Evolutionary conservation across 1,140 invertebrate genomes (phyloP).

Genomic region (Sminthurides bifidus): DNA sequence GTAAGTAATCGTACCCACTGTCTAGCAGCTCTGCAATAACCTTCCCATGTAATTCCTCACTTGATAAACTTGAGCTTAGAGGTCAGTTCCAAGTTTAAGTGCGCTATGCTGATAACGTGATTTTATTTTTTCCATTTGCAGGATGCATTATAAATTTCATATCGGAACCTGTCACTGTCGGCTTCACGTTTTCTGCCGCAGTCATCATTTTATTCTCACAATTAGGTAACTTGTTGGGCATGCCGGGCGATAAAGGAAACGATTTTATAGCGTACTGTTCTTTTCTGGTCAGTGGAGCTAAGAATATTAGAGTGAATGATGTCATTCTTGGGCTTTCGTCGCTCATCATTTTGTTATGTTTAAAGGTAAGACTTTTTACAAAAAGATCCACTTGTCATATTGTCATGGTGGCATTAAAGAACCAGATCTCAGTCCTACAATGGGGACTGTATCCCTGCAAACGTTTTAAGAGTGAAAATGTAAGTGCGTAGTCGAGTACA

Average conservation of each 20-base stretch:
- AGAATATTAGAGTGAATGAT: constrained; percentile 36
- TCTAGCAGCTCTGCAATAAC: too few species aligned
- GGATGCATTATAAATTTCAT: constrained; percentile 90
- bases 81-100: too few species aligned
- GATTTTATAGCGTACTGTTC: constrained; percentile 38
- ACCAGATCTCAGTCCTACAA: too few species aligned
- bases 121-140: constrained; percentile 37
- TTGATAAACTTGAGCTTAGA: too few species aligned
- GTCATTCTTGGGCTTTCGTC: constrained; percentile 38
- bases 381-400: background rate
- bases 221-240: constrained; percentile 45
- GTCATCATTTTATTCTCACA: constrained; percentile 53
- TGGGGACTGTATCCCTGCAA: too few species aligned
- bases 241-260: constrained; percentile 40
- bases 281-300: constrained; percentile 38
- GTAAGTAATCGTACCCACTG: too few species aligned
- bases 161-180: constrained; percentile 81
- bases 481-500: too few species aligned
- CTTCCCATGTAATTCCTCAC: too few species aligned
- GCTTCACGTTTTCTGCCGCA: constrained; percentile 51
- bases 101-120: too few species aligned
- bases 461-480: too few species aligned
- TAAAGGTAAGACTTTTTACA: constrained; percentile 30
- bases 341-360: constrained; percentile 43
- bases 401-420: too few species aligned